These are phyloP conservation scores for Cheilosia grossa DNA, from an alignment of 2,888 invertebrate genomes.

Conservation along the genomic window DNA sequence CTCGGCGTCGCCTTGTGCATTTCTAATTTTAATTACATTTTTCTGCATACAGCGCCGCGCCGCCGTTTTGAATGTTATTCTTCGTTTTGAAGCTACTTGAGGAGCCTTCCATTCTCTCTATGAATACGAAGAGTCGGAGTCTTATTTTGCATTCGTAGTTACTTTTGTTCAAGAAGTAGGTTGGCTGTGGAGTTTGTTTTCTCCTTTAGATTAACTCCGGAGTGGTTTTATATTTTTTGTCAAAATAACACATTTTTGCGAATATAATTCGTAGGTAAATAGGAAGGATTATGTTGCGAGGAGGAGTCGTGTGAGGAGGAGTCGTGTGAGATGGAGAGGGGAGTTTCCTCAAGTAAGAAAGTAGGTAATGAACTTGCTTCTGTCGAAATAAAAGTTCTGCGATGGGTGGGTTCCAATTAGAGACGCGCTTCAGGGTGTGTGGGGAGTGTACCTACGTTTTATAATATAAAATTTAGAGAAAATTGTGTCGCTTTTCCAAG, in stretches of 20 bases:
- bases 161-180: slow-evolving; percentile 8
- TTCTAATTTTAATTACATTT: slow-evolving; percentile 71
- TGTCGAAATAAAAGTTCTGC: slow-evolving; percentile 36
- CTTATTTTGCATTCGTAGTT: background rate
- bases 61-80: slow-evolving; percentile 33
- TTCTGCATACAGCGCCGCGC: background rate
- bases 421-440: background rate
- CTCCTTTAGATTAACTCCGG: background rate
- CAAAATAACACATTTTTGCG: slow-evolving; percentile 45
- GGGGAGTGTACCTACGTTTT: background rate
- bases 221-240: slow-evolving; percentile 1
- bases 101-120: background rate
- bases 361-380: slow-evolving; percentile 58
- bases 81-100: slow-evolving; percentile 44
- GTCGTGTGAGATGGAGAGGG: background rate
- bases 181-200: no score
- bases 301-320: background rate
- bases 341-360: slow-evolving; percentile 3
- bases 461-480: background rate
- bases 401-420: slow-evolving; percentile 43
- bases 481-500: background rate
- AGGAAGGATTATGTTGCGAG: slow-evolving; percentile 28
- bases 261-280: slow-evolving; percentile 63
- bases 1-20: slow-evolving; percentile 58
- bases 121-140: background rate